Evolutionary conservation across 2,888 invertebrate species (phyloP), one percentile per base, ranked within the genome.

Genomic region (Caenorhabditis japonica): DNA sequence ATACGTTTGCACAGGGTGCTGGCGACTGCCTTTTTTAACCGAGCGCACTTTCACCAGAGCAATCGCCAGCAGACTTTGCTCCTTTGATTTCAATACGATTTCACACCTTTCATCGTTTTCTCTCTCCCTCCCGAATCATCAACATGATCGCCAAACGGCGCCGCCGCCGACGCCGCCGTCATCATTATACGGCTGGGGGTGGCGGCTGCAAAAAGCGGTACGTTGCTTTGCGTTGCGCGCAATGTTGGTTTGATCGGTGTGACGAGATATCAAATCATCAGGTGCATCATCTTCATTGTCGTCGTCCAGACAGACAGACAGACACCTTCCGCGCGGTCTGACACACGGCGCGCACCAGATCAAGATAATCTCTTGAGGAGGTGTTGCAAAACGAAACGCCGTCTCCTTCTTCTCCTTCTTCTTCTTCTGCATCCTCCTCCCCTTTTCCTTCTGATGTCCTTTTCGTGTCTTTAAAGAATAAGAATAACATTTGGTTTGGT

Each of bases 391-490:
- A 44, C 33, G 27, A 41, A 3, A 17, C 4, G 19, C 46, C 13
- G 46, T 4, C 36, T 27, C 2, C 36, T 33, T 38, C n/a, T n/a
- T n/a, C n/a, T n/a, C n/a, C n/a, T n/a, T n/a, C n/a, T n/a, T n/a
- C n/a, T n/a, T n/a, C n/a, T 30, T 30, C 30, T 30, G 30, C n/a
- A n/a, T 30, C 30, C 10, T 30, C 7, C 30, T 10, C 30, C 5
- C 30, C 30, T 30, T 10, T 5, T 30, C 30, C n/a, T n/a, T n/a
- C n/a, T n/a, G n/a, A n/a, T n/a, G n/a, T n/a, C n/a, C n/a, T n/a
- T n/a, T n/a, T n/a, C 30, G 10, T 10, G 30, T 44, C 56, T 64
- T 64, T 64, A 64, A 64, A 64, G 64, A 64, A 64, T 64, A 64
- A 64, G 64, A 64, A 64, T 64, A 64, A 64, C 39, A 49, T 64